Percentiles rank a stretch among this genome's conserved stretches.
Evolutionary conservation across 2,797 vertebrate genomes (phyloP).

Genomic region (Hemitrygon akajei): DNA sequence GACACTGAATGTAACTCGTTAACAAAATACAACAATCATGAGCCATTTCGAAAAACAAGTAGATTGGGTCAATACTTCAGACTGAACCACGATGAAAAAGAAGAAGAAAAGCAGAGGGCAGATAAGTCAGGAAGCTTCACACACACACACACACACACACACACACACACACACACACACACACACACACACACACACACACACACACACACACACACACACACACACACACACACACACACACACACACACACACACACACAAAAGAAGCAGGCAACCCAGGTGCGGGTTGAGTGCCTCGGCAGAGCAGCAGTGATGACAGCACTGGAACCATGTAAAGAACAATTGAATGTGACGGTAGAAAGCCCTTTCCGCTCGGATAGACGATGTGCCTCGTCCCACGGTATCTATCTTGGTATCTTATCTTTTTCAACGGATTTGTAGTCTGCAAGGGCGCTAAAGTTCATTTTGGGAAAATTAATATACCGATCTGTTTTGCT

Average conservation of each 20-base stretch:
- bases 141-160: not conserved
- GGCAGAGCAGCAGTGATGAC: not conserved
- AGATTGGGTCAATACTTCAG: constrained; percentile 12
- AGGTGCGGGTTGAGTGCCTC: not conserved
- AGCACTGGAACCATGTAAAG: not conserved
- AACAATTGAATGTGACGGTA: not conserved
- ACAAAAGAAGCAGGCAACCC: not conserved
- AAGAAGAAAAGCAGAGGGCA: not conserved
- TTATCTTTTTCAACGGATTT: not conserved
- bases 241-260: not conserved
- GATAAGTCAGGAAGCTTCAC: not conserved
- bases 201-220: not conserved
- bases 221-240: not conserved
- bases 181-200: not conserved
- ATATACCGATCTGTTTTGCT: not conserved
- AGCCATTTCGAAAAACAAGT: not conserved
- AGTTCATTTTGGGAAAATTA: not conserved
- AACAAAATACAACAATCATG: not conserved
- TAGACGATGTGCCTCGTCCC: not conserved
- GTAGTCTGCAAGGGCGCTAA: not conserved
- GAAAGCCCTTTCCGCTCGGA: not conserved
- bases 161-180: not conserved
- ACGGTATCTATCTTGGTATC: not conserved
- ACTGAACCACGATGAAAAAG: constrained; percentile 4
- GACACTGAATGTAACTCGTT: not conserved